A percentile compares a stretch with the other conserved stretches of the same genome.
phyloP scores from a whole-genome alignment of 2,797 vertebrate genomes.

The Typhlichthys eigenmanni region DNA sequence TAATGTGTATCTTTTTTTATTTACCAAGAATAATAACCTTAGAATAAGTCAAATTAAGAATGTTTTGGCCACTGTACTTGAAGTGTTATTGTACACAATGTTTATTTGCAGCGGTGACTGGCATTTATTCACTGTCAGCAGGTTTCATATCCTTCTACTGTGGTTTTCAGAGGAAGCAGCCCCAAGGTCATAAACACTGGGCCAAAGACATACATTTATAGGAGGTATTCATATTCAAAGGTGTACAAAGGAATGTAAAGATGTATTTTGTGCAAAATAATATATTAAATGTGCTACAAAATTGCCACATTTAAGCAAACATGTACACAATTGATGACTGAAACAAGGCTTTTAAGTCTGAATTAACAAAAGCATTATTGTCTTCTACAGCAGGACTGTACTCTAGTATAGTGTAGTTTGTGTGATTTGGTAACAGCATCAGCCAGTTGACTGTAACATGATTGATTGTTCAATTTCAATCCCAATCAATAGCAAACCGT shows the following conservation, averaged over 20 bases:
- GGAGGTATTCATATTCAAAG: background rate
- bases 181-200: constrained; percentile 15
- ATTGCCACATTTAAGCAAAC: too few relatives aligned
- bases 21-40: background rate
- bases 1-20: constrained; percentile 13
- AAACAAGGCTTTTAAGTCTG: too few relatives aligned
- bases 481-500: constrained; percentile 43
- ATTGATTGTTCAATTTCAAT: constrained; percentile 60
- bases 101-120: constrained; percentile 8
- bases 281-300: too few relatives aligned
- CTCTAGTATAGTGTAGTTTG: constrained; percentile 43
- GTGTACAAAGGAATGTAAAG: background rate
- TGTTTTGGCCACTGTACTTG: constrained; percentile 11
- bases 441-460: constrained; percentile 49
- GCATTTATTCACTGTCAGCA: constrained; percentile 43
- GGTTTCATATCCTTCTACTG: constrained; percentile 41
- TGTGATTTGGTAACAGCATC: constrained; percentile 45
- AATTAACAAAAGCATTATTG: constrained; percentile 39
- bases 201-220: constrained; percentile 1
- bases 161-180: constrained; percentile 31
- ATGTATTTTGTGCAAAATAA: constrained; percentile 10
- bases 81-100: constrained; percentile 20
- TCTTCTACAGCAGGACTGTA: constrained; percentile 1
- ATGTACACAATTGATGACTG: too few relatives aligned
- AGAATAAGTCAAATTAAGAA: constrained; percentile 11